These are phyloP conservation scores for Taeniopygia guttata DNA, from an alignment of 2,797 vertebrate genomes.

Conservation along the genomic window DNA sequence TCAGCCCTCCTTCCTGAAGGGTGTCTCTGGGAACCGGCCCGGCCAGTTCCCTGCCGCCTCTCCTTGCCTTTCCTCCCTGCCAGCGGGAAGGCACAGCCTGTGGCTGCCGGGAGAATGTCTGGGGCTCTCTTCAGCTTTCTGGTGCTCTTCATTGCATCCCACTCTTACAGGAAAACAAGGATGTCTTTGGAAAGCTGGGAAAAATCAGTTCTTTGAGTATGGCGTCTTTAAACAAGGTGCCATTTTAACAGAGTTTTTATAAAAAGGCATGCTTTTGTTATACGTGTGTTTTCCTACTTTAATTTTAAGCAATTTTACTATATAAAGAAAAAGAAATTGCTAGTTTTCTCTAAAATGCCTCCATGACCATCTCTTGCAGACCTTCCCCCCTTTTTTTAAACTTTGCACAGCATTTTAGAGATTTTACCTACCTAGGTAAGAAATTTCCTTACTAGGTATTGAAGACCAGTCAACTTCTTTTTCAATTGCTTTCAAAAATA, in stretches of 20 bases:
- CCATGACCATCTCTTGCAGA: background rate
- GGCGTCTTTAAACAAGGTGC: background rate
- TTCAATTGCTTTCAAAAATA: background rate
- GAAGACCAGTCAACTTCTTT: background rate
- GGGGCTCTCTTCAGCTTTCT: background rate
- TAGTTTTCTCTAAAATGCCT: background rate
- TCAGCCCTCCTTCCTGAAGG: background rate
- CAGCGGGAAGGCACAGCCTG: background rate
- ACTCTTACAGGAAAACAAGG: background rate
- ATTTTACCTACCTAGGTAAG: background rate
- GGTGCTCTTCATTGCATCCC: fast-evolving
- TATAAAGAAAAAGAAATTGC: background rate
- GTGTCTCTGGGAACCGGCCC: background rate
- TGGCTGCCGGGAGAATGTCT: fast-evolving
- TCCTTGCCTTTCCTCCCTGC: background rate
- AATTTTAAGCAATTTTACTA: background rate
- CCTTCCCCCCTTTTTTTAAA: fast-evolving
- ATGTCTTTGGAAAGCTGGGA: too few relatives aligned
- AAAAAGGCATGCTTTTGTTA: background rate
- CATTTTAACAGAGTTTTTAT: background rate
- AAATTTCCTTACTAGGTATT: background rate
- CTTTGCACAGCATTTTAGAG: background rate
- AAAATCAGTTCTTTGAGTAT: fast-evolving
- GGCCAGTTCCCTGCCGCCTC: background rate
- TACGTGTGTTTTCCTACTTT: fast-evolving